Percentiles rank a stretch among this genome's conserved stretches.
These are phyloP conservation scores for Phalanger gymnotis DNA, from an alignment of 2,797 vertebrate genomes.

Conservation along the genomic window DNA sequence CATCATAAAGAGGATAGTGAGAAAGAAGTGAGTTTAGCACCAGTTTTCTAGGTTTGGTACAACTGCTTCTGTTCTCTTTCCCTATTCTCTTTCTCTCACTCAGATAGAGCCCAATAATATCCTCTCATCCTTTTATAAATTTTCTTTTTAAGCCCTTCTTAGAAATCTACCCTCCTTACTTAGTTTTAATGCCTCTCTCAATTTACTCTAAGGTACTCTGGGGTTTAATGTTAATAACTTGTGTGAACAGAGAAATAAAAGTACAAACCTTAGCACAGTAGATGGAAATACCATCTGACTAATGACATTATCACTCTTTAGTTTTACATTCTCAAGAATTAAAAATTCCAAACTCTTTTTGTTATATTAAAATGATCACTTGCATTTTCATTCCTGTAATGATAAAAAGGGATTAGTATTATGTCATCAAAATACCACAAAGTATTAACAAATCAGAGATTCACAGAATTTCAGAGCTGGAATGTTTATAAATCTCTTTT, in stretches of 20 bases:
- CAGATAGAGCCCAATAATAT: background rate
- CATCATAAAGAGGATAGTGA: background rate
- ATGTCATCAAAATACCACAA: background rate
- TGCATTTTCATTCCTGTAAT: background rate
- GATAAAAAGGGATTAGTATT: background rate
- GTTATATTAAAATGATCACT: background rate
- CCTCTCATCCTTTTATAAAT: too few species aligned
- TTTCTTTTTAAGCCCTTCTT: background rate
- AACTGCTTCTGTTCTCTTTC: background rate
- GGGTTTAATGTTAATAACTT: background rate
- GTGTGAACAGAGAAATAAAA: background rate
- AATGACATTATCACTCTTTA: background rate
- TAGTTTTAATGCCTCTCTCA: background rate
- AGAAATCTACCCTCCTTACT: background rate
- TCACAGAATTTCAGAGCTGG: background rate
- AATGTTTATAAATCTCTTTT: conserved; percentile 2
- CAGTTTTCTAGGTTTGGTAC: background rate
- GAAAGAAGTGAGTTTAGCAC: background rate
- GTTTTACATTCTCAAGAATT: background rate
- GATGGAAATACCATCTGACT: background rate
- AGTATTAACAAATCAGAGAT: background rate
- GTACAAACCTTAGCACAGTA: background rate
- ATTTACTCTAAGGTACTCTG: background rate
- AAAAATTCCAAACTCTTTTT: background rate
- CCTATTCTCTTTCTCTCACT: background rate